Conservation (phyloP, 2,113 vertebrate species). For the Motacilla alba region DNA sequence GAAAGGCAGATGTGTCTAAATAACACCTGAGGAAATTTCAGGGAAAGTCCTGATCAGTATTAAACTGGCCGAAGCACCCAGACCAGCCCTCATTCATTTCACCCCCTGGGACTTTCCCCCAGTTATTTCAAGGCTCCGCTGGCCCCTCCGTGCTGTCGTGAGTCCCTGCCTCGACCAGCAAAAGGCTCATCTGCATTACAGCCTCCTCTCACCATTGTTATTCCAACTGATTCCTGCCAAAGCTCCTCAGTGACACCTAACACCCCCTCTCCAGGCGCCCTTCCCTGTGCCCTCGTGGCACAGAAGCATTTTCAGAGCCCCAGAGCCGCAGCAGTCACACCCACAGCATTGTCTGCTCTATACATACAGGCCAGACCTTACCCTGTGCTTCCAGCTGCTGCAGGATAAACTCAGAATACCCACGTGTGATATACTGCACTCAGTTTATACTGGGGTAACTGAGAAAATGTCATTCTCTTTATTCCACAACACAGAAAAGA, state of each 20-base stretch:
- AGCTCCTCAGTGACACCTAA: accelerated
- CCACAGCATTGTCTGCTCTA: accelerated
- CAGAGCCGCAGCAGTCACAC: background rate
- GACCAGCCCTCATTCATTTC: background rate
- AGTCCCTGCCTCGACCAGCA: background rate
- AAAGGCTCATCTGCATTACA: background rate
- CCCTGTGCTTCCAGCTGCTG: background rate
- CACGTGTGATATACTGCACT: accelerated
- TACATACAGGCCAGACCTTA: accelerated
- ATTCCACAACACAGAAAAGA: background rate
- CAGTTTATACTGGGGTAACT: background rate
- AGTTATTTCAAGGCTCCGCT: background rate
- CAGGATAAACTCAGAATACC: accelerated
- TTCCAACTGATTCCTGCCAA: background rate
- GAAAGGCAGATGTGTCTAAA: background rate
- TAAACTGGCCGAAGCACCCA: background rate
- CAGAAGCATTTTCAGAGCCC: accelerated
- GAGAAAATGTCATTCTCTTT: background rate
- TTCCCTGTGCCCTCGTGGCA: accelerated
- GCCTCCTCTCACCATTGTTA: accelerated
- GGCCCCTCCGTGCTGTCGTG: accelerated
- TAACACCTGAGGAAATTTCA: background rate
- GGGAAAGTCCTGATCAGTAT: background rate
- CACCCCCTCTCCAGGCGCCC: background rate
- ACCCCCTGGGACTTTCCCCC: background rate